Conservation (phyloP, 2,888 invertebrate species). For the Lamproptera curius region DNA sequence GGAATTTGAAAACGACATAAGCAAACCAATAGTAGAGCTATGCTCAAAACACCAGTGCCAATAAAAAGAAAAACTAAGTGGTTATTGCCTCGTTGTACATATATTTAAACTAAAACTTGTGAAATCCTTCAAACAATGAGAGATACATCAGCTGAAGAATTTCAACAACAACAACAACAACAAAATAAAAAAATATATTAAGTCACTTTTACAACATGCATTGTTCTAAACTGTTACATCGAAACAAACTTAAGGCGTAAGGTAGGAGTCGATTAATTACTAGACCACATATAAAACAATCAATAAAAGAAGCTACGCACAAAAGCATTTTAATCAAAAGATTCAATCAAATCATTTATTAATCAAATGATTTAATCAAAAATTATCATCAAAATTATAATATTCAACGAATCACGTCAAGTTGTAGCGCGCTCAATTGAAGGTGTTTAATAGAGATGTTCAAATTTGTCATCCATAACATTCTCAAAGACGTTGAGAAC, state of each 20-base stretch:
- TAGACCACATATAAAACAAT: conserved; percentile 36
- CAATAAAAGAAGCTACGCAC: conserved; percentile 63
- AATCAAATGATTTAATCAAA: conserved; percentile 40
- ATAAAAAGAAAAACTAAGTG: conserved; percentile 75
- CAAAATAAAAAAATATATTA: too few relatives aligned
- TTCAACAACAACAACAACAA: conserved; percentile 42
- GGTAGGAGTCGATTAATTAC: conserved; percentile 48
- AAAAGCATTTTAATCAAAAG: conserved; percentile 58
- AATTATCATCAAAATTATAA: conserved; percentile 18
- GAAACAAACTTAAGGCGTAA: conserved; percentile 45
- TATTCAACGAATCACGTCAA: too few relatives aligned
- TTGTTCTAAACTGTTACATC: conserved; percentile 50
- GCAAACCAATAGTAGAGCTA: conserved; percentile 37
- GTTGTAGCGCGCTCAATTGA: too few relatives aligned
- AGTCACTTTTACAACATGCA: conserved; percentile 67
- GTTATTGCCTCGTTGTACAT: conserved; percentile 68
- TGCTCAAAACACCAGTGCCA: conserved; percentile 71
- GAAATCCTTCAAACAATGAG: conserved; percentile 44
- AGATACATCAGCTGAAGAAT: conserved; percentile 38
- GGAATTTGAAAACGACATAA: conserved; percentile 37
- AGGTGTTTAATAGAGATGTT: conserved; percentile 42
- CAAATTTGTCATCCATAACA: conserved; percentile 63
- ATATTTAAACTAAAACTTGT: conserved; percentile 47
- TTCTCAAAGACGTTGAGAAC: conserved; percentile 62
- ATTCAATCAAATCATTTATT: too few relatives aligned